Conservation (phyloP, 2,113 vertebrate species). For the Salvelinus fontinalis region DNA sequence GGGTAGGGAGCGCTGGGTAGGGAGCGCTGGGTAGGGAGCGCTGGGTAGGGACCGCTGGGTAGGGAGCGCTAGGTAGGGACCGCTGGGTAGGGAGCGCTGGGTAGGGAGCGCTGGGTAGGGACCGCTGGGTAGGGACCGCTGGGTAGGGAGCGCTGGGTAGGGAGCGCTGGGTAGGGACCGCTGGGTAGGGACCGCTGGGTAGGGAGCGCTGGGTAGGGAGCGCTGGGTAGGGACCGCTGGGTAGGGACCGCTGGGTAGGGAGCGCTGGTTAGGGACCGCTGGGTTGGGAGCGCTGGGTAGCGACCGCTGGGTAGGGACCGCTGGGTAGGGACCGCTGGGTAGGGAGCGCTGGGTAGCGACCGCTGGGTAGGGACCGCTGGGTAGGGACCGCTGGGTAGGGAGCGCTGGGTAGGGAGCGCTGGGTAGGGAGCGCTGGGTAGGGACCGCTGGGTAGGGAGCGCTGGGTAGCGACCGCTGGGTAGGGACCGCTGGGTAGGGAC, state of each 20-base stretch:
- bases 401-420: background rate
- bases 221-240: background rate
- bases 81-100: too few relatives aligned
- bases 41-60: background rate
- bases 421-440: too few relatives aligned
- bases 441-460: too few relatives aligned
- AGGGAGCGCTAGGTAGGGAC: background rate
- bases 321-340: background rate
- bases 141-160: too few relatives aligned
- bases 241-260: background rate
- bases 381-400: slow-evolving; percentile 1
- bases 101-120: background rate
- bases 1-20: too few relatives aligned
- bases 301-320: too few relatives aligned
- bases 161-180: background rate
- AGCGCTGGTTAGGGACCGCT: background rate
- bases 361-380: too few relatives aligned
- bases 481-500: background rate
- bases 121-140: too few relatives aligned
- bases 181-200: too few relatives aligned
- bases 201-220: background rate
- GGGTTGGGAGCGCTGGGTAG: too few relatives aligned
- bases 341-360: background rate
- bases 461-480: background rate
- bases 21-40: background rate